phyloP scores from a whole-genome alignment of 2,113 vertebrate genomes.

The Malurus cyaneus region DNA sequence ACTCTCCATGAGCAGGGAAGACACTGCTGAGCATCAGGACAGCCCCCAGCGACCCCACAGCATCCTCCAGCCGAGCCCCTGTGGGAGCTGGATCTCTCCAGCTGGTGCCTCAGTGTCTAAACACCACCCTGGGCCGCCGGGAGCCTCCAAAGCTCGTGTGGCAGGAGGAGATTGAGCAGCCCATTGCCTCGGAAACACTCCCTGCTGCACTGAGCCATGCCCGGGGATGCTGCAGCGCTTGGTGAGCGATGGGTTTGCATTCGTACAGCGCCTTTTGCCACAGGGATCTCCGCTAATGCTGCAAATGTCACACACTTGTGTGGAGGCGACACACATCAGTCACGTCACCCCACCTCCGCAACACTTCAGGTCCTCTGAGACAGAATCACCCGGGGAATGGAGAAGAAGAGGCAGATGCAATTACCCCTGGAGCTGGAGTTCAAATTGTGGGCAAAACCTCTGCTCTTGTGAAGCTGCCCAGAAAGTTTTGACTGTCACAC shows the following conservation, averaged over 20 bases:
- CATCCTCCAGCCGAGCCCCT: neutral
- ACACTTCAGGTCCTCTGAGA: accelerated
- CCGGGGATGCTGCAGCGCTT: neutral
- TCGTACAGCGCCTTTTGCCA: neutral
- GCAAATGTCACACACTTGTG: neutral
- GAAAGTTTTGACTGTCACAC: neutral
- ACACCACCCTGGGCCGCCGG: neutral
- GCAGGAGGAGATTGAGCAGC: neutral
- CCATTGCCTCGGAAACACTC: neutral
- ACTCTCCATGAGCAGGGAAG: neutral
- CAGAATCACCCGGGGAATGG: neutral
- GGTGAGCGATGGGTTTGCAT: neutral
- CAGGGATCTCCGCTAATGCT: neutral
- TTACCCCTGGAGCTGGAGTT: neutral
- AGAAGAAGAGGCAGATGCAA: neutral
- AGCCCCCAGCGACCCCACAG: too few relatives aligned
- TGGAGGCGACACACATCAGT: neutral
- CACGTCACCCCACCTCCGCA: accelerated
- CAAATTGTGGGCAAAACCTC: neutral
- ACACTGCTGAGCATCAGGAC: neutral
- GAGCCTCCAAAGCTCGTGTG: neutral
- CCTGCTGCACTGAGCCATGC: neutral
- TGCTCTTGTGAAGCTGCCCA: neutral
- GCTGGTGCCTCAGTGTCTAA: neutral
- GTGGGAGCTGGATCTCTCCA: neutral